phyloP scores from a whole-genome alignment of 2,113 vertebrate species.

The Ellobius talpinus region DNA sequence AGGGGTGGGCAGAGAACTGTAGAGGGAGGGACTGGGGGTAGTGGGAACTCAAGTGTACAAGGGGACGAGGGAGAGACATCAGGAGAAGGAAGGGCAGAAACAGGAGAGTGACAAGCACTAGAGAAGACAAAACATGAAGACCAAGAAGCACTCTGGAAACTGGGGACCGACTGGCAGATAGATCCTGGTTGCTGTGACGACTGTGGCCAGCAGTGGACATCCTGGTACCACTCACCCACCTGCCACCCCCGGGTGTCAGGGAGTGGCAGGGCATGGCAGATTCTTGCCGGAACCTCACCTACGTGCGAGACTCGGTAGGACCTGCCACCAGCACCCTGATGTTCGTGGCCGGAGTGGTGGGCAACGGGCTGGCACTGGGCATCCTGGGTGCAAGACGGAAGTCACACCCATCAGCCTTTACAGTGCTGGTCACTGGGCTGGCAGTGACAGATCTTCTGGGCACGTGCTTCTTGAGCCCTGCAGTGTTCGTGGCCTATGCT shows the following conservation, averaged over 20 bases:
- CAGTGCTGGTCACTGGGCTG: constrained; percentile 93
- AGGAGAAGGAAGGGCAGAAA: background rate
- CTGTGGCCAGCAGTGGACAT: accelerated
- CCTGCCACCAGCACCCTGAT: constrained; percentile 89
- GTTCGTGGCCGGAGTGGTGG: constrained; percentile 91
- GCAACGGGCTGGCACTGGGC: constrained; percentile 92
- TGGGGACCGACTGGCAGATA: background rate
- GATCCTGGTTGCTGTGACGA: background rate
- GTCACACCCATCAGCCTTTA: constrained; percentile 91
- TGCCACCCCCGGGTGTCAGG: accelerated
- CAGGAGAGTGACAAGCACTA: too few species aligned
- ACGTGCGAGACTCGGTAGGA: constrained; percentile 83
- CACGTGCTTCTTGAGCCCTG: constrained; percentile 92
- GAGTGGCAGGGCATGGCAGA: background rate
- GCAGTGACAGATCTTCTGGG: constrained; percentile 93
- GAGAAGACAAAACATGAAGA: background rate
- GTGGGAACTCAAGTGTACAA: background rate
- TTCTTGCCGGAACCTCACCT: constrained; percentile 84
- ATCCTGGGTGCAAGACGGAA: constrained; percentile 90
- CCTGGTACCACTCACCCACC: background rate
- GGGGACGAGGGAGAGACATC: background rate
- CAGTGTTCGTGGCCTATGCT: constrained; percentile 93
- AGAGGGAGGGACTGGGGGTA: background rate
- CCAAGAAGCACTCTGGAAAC: background rate
- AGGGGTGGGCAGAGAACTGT: background rate